Conservation (phyloP, 2,888 invertebrate genomes). For the Cephus rjabovi region DNA sequence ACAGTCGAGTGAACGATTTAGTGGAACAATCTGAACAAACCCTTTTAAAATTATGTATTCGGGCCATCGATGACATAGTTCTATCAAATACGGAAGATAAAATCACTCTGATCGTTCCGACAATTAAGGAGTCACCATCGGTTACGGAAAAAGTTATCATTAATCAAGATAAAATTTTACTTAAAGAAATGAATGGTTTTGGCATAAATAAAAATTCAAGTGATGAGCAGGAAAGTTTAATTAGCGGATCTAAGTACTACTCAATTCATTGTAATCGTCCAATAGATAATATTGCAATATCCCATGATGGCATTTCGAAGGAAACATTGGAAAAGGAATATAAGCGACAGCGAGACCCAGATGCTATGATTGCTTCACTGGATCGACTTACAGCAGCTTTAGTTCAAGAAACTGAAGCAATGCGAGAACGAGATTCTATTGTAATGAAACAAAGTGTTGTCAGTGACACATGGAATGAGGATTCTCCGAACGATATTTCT, state of each 20-base stretch:
- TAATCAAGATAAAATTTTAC: background rate
- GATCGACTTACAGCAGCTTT: slow-evolving; percentile 75
- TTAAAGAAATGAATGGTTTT: background rate
- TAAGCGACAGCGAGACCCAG: slow-evolving; percentile 72
- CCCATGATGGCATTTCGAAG: slow-evolving; percentile 7
- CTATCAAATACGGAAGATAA: background rate
- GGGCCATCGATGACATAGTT: background rate
- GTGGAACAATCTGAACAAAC: slow-evolving; percentile 58
- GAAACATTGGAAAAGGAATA: slow-evolving; percentile 53
- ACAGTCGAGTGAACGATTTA: slow-evolving; percentile 44
- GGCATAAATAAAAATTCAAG: background rate
- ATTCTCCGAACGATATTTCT: slow-evolving; percentile 82
- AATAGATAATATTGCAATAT: slow-evolving; percentile 8
- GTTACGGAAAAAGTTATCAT: background rate
- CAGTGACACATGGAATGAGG: slow-evolving; percentile 85
- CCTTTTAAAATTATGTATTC: slow-evolving; percentile 51
- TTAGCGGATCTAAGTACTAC: slow-evolving; percentile 5
- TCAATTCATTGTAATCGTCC: slow-evolving; percentile 15
- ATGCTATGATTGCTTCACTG: slow-evolving; percentile 76
- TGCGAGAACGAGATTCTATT: slow-evolving; percentile 66
- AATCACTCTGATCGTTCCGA: background rate
- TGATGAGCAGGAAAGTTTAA: background rate
- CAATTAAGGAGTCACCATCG: background rate
- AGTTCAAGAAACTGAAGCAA: slow-evolving; percentile 74
- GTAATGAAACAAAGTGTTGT: slow-evolving; percentile 63